Percentiles rank a stretch among this genome's conserved stretches.
Evolutionary conservation across 2,888 invertebrate genomes (phyloP).

Genomic region (Erebia epiphron): DNA sequence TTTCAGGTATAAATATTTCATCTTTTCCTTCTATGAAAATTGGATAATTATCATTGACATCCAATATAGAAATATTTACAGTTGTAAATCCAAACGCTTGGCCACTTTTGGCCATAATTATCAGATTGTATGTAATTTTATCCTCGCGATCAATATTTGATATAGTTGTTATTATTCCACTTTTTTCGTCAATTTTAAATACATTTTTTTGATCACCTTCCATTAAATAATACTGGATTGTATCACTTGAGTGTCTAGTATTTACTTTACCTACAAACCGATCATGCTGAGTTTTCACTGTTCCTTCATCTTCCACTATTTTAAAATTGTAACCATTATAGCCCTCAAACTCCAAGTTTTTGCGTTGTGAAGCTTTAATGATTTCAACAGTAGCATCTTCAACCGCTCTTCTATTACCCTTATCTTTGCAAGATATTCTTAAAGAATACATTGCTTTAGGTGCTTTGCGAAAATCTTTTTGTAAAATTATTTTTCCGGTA

Average conservation of each 20-base stretch:
- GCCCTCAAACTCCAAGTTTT: slow-evolving; percentile 89
- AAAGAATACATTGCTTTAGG: slow-evolving; percentile 88
- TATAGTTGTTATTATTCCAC: slow-evolving; percentile 90
- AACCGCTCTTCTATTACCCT: slow-evolving; percentile 87
- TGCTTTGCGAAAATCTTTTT: slow-evolving; percentile 84
- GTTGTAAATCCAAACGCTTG: slow-evolving; percentile 89
- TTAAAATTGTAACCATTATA: slow-evolving; percentile 91
- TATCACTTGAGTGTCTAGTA: slow-evolving; percentile 84
- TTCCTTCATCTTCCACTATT: slow-evolving; percentile 91
- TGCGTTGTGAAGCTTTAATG: slow-evolving; percentile 87
- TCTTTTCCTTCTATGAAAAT: slow-evolving; percentile 90
- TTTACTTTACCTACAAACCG: slow-evolving; percentile 91
- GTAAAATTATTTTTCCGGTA: slow-evolving; percentile 89
- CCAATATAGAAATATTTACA: slow-evolving; percentile 91
- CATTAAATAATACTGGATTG: slow-evolving; percentile 88
- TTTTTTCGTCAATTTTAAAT: slow-evolving; percentile 91
- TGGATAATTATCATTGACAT: slow-evolving; percentile 96
- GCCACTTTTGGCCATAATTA: slow-evolving; percentile 90
- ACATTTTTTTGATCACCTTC: slow-evolving; percentile 90
- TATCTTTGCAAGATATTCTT: slow-evolving; percentile 91
- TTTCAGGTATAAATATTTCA: slow-evolving; percentile 91
- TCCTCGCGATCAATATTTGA: slow-evolving; percentile 93
- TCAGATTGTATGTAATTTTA: slow-evolving; percentile 88
- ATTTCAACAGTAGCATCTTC: slow-evolving; percentile 92
- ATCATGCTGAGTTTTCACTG: slow-evolving; percentile 82